Percentiles rank a stretch among this genome's conserved stretches.
Conservation (phyloP, 2,797 vertebrate species). For the Micromesistius poutassou region DNA sequence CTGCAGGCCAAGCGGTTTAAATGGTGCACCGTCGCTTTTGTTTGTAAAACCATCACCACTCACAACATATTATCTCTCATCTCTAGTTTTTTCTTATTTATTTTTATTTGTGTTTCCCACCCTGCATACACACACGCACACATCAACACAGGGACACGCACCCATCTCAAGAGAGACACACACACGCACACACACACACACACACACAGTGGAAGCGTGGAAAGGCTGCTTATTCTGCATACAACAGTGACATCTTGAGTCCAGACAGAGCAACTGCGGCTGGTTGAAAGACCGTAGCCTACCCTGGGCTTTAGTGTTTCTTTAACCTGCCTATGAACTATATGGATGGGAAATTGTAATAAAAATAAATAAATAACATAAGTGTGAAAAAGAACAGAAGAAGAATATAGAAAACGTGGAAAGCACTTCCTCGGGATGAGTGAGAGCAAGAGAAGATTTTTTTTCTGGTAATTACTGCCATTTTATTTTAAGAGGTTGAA, state of each 20-base stretch:
- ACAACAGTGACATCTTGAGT: conserved; percentile 80
- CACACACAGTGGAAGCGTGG: background rate
- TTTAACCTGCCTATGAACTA: background rate
- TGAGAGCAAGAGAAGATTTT: conserved; percentile 23
- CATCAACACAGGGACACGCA: background rate
- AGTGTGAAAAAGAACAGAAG: conserved; percentile 6
- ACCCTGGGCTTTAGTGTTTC: background rate
- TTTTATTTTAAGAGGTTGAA: conserved; percentile 52
- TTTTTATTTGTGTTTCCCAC: background rate
- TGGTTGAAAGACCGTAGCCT: background rate
- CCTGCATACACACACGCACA: conserved; percentile 13
- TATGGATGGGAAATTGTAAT: background rate
- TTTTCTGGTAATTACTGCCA: conserved; percentile 61
- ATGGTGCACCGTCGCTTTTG: background rate
- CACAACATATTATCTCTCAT: conserved; percentile 6
- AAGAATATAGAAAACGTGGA: conserved; percentile 29
- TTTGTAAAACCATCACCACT: conserved; percentile 6
- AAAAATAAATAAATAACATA: background rate
- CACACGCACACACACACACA: conserved; percentile 11
- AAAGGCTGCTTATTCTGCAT: conserved; percentile 56
- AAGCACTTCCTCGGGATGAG: conserved; percentile 24
- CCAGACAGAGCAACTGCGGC: conserved; percentile 18
- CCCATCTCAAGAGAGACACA: conserved; percentile 16
- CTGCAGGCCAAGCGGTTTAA: background rate
- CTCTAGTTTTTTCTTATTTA: background rate